These are phyloP conservation scores for Horisme vitalbata DNA, from an alignment of 2,888 invertebrate genomes.

Conservation along the genomic window DNA sequence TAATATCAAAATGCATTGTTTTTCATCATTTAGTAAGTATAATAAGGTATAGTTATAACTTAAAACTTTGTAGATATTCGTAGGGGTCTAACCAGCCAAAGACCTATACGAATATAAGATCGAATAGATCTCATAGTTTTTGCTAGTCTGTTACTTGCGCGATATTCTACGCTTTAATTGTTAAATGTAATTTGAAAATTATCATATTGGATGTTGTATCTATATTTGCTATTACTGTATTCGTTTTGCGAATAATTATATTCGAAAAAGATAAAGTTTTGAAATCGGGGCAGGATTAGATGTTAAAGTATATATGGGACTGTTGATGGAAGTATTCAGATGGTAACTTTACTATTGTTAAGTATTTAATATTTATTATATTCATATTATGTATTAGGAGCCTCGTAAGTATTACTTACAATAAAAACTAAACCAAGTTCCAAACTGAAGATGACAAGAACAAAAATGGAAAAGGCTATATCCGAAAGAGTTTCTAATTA, in stretches of 20 bases:
- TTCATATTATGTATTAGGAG: conserved; percentile 54
- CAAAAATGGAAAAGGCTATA: conserved; percentile 15
- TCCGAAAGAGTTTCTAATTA: conserved; percentile 35
- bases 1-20: conserved; percentile 37
- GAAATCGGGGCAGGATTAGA: conserved; percentile 53
- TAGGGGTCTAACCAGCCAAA: conserved; percentile 78
- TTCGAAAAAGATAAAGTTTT: conserved; percentile 46
- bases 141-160: conserved; percentile 53
- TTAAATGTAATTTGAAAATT: conserved; percentile 71
- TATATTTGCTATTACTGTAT: conserved; percentile 53
- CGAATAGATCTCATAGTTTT: conserved; percentile 49
- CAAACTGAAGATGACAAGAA: conserved; percentile 37
- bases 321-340: conserved; percentile 58
- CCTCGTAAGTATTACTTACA: conserved; percentile 58
- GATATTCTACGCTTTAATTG: conserved; percentile 71
- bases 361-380: conserved; percentile 64
- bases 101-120: conserved; percentile 62
- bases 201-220: conserved; percentile 60
- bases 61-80: conserved; percentile 43
- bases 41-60: conserved; percentile 38
- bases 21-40: conserved; percentile 46
- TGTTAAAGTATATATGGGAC: conserved; percentile 49
- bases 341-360: conserved; percentile 72
- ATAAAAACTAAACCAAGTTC: conserved; percentile 50
- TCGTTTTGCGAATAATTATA: conserved; percentile 59